These are phyloP conservation scores for Etia nguti DNA, from an alignment of 2,113 vertebrate species.

Conservation along the genomic window DNA sequence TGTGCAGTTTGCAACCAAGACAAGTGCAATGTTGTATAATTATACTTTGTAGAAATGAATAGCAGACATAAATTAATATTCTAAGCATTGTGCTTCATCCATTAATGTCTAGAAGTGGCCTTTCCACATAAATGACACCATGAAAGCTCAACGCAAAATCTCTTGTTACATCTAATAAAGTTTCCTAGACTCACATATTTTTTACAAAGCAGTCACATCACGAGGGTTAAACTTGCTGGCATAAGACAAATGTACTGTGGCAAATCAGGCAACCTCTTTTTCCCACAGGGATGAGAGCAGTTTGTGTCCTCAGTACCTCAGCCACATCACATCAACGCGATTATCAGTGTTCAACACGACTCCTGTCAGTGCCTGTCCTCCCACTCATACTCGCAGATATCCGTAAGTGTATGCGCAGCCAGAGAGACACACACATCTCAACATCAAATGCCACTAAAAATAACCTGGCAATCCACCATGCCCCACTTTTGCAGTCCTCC, in stretches of 20 bases:
- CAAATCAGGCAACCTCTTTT: conserved; percentile 9
- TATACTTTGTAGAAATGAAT: background rate
- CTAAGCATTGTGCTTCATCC: background rate
- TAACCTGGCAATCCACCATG: conserved; percentile 62
- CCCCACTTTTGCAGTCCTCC: conserved; percentile 49
- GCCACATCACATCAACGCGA: conserved; percentile 29
- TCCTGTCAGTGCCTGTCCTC: conserved; percentile 51
- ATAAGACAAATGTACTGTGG: conserved; percentile 9
- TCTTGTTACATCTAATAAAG: background rate
- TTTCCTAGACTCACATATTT: background rate
- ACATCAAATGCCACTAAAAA: conserved; percentile 53
- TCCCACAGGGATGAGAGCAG: conserved; percentile 6
- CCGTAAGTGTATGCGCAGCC: background rate
- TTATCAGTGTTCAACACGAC: conserved; percentile 49
- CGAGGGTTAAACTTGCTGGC: background rate
- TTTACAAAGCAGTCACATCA: background rate
- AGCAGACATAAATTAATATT: background rate
- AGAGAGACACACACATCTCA: background rate
- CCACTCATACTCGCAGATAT: conserved; percentile 11
- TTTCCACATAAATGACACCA: background rate
- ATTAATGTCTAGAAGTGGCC: background rate
- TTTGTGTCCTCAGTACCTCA: conserved; percentile 15
- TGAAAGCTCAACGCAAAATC: background rate
- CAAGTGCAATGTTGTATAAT: background rate
- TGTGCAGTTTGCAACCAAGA: background rate